phyloP scores from a whole-genome alignment of 2,888 invertebrate genomes.

The Euplexia lucipara region DNA sequence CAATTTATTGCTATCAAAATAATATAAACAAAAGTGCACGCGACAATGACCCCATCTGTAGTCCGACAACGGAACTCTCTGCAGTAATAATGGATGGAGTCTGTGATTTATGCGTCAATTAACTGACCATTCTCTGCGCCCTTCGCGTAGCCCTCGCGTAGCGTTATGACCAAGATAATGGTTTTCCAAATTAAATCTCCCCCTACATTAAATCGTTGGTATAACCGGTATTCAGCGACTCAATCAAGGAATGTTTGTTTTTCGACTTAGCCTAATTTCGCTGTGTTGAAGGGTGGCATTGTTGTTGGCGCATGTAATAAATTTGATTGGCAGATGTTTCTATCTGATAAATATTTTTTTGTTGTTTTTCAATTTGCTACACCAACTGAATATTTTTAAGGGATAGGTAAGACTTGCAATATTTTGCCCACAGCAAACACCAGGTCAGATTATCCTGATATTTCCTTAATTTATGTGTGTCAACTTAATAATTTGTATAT shows the following conservation, averaged over 20 bases:
- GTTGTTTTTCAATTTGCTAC: slow-evolving; percentile 75
- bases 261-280: slow-evolving; percentile 82
- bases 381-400: slow-evolving; percentile 25
- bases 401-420: too few relatives aligned
- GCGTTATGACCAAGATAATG: slow-evolving; percentile 72
- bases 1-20: slow-evolving; percentile 72
- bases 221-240: slow-evolving; percentile 79
- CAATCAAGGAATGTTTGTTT: slow-evolving; percentile 88
- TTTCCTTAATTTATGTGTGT: too few relatives aligned
- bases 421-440: not conserved
- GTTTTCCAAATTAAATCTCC: slow-evolving; percentile 84
- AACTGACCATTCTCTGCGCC: slow-evolving; percentile 86
- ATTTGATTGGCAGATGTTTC: slow-evolving; percentile 82
- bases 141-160: slow-evolving; percentile 61
- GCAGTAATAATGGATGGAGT: slow-evolving; percentile 73
- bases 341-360: slow-evolving; percentile 66
- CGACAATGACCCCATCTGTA: slow-evolving; percentile 83
- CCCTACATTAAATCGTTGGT: slow-evolving; percentile 71
- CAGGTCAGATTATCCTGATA: too few relatives aligned
- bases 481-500: too few relatives aligned
- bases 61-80: slow-evolving; percentile 73
- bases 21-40: slow-evolving; percentile 75
- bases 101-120: slow-evolving; percentile 88
- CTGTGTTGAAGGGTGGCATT: slow-evolving; percentile 74
- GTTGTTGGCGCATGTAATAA: slow-evolving; percentile 67